Conservation (phyloP, 2,113 vertebrate genomes). For the Platycercus adscitus region DNA sequence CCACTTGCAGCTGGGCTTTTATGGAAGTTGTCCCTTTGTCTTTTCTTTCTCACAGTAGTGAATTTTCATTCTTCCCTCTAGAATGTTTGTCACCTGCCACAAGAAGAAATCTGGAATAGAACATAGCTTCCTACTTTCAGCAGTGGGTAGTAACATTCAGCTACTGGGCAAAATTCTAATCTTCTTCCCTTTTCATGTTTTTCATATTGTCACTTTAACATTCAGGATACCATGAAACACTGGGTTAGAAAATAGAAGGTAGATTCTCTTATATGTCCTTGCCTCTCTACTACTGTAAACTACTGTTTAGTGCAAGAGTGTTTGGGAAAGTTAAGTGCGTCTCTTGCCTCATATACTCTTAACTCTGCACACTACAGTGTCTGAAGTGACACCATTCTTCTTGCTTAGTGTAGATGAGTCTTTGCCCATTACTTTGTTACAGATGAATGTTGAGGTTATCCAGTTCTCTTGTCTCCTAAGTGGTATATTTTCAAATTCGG, state of each 20-base stretch:
- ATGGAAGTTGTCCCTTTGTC: background rate
- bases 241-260: background rate
- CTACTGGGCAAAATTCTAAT: background rate
- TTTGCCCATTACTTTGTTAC: background rate
- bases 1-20: background rate
- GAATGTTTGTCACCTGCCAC: background rate
- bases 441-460: background rate
- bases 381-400: background rate
- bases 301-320: background rate
- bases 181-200: background rate
- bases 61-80: background rate
- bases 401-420: background rate
- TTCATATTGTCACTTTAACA: rapidly evolving
- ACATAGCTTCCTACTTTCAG: background rate
- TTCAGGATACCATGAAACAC: background rate
- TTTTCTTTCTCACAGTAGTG: background rate
- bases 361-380: background rate
- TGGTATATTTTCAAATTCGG: background rate
- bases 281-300: background rate
- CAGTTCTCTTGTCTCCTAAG: background rate
- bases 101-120: background rate
- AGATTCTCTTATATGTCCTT: background rate
- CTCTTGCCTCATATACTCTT: background rate
- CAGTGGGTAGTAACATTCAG: rapidly evolving
- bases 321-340: background rate